These are phyloP conservation scores for Bombus difficillimus DNA, from an alignment of 1,140 invertebrate genomes.

Conservation along the genomic window DNA sequence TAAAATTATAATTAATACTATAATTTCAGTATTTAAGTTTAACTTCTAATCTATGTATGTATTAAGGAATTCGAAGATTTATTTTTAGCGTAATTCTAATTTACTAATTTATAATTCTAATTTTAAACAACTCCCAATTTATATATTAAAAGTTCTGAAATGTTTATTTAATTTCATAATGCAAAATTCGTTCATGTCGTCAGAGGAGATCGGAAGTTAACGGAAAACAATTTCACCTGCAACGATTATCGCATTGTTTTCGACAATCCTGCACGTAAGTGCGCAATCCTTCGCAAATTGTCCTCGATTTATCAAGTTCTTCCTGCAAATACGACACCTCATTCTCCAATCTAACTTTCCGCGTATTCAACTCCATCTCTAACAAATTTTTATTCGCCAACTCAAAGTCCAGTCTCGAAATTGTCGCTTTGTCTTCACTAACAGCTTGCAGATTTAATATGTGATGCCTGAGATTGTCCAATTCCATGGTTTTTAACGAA, in stretches of 20 bases:
- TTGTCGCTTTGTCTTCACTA: conserved; percentile 86
- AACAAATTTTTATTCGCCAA: conserved; percentile 69
- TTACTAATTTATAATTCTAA: too few relatives aligned
- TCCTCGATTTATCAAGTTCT: conserved; percentile 67
- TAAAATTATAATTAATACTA: too few relatives aligned
- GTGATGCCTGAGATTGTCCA: conserved; percentile 86
- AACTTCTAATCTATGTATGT: too few relatives aligned
- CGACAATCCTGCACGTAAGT: conserved; percentile 66
- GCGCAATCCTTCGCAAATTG: conserved; percentile 62
- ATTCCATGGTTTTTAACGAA: conserved; percentile 80
- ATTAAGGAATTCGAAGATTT: too few relatives aligned
- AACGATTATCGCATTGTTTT: conserved; percentile 70
- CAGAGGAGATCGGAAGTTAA: neutral
- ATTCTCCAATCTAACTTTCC: conserved; percentile 65
- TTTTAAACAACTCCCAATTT: too few relatives aligned
- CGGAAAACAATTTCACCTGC: conserved; percentile 62
- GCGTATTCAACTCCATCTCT: conserved; percentile 67
- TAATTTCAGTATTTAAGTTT: too few relatives aligned
- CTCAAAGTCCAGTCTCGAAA: conserved; percentile 82
- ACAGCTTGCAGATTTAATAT: conserved; percentile 86
- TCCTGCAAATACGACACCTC: conserved; percentile 67
- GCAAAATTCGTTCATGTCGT: neutral
- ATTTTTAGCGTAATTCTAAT: too few relatives aligned
- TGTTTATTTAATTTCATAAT: neutral
- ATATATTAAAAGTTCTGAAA: too few relatives aligned